Evolutionary conservation across 2,797 vertebrate species (phyloP), one percentile per base, ranked within the genome.

Genomic region (Ataeniobius toweri): DNA sequence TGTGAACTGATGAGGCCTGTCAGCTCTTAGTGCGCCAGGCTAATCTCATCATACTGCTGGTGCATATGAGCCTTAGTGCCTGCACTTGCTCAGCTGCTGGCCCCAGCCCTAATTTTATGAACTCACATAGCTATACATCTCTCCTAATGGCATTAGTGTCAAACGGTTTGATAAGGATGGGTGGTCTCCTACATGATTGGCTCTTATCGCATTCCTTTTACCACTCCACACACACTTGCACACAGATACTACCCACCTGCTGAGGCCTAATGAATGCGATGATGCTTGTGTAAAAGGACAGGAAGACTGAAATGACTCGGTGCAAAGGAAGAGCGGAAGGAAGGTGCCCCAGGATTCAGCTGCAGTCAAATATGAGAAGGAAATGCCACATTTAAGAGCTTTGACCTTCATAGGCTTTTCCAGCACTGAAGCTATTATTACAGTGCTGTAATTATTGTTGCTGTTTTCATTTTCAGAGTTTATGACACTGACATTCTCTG

Each of bases 1-100:
- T 92, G 87, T 90, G 88, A 93, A 94, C 92, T 93, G 94, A 95
- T 95, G 92, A 92, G 88, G 73, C 85, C 89, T 93, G 92, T 94
- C 92, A 88, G 83, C 73, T 63, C 89, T 87, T 91, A 91, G 88
- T 83, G 48, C 85, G 69, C 81, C 88, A 86, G 79, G 89, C 88
- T 93, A 92, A 94, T 93, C 84, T 91, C 88, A 93, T 93, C 91
- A 88, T 50, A 14, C 81, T 86, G 80, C 86, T 89, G 83, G 90
- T 86, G 83, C 80, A 88, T 69, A 44, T 86, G 81, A 86, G 79
- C 75, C 72, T 59, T 48, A 24, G 88, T 53, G 59, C 88, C 94
- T 95, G 95, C 80, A 81, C 89, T 87, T 79, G 86, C 89, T 94
- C 93, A 91, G 77, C 83, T 73, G 3, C 78, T 79, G 79, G 75